Evolutionary conservation across 2,797 vertebrate species (phyloP).

Genomic region (Carapus acus): DNA sequence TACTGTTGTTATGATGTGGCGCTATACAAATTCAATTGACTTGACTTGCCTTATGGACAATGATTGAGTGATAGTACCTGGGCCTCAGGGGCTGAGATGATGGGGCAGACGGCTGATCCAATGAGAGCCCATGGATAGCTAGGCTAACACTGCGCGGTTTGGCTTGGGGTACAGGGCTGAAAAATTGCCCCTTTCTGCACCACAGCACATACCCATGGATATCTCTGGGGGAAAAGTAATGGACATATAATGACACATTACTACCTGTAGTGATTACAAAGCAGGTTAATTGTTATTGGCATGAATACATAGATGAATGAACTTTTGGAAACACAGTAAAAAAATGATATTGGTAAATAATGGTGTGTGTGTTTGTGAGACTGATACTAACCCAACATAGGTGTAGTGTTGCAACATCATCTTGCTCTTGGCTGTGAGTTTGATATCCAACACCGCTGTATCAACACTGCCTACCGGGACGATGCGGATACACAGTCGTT

Average conservation of each 20-base stretch:
- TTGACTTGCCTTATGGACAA: too few relatives aligned
- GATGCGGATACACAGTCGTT: constrained; percentile 76
- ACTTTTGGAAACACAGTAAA: neutral
- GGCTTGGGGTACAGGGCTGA: constrained; percentile 65
- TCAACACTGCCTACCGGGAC: constrained; percentile 70
- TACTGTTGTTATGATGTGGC: too few relatives aligned
- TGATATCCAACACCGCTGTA: constrained; percentile 76
- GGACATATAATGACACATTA: neutral
- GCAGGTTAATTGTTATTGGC: too few relatives aligned
- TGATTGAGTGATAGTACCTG: constrained; percentile 47
- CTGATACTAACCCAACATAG: constrained; percentile 66
- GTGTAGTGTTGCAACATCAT: constrained; percentile 78
- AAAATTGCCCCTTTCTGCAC: constrained; percentile 78
- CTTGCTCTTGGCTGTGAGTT: constrained; percentile 81
- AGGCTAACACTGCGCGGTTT: constrained; percentile 72
- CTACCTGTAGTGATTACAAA: neutral
- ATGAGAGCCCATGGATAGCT: constrained; percentile 70
- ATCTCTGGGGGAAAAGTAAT: constrained; percentile 76
- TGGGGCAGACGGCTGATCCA: constrained; percentile 58
- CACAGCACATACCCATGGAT: constrained; percentile 82
- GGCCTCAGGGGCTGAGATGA: constrained; percentile 60
- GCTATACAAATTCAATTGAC: too few relatives aligned
- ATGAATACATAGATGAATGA: neutral
- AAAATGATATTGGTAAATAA: neutral
- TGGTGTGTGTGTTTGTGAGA: constrained; percentile 1